phyloP scores from a whole-genome alignment of 2,113 vertebrate species.

The crab-eating macaque (Macaca fascicularis) region DNA sequence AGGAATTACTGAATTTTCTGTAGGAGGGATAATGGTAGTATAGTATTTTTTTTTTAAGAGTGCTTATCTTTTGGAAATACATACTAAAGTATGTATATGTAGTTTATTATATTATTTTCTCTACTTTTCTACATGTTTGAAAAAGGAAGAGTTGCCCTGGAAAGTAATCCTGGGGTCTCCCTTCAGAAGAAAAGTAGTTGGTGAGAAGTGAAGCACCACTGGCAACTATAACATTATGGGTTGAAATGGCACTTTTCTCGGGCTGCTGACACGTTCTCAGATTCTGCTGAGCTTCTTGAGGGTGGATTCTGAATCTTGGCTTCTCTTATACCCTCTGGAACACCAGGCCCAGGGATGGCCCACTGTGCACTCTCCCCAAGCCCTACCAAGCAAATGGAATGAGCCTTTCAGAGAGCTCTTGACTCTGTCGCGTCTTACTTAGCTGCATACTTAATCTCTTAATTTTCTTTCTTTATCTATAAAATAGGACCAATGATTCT shows the following conservation, averaged over 20 bases:
- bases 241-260: not conserved
- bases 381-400: not conserved
- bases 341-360: not conserved
- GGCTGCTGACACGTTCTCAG: not conserved
- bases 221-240: fast-evolving
- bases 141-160: not conserved
- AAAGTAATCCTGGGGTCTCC: not conserved
- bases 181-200: not conserved
- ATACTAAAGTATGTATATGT: not conserved
- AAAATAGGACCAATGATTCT: not conserved
- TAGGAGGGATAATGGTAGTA: not conserved
- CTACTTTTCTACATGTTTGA: not conserved
- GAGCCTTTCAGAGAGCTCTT: not conserved
- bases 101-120: not conserved
- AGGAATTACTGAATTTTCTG: not conserved
- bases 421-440: not conserved
- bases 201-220: fast-evolving
- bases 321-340: not conserved
- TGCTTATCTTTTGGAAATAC: not conserved
- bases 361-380: not conserved
- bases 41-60: not conserved
- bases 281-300: not conserved
- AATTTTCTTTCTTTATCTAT: not conserved
- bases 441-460: not conserved
- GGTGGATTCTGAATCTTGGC: not conserved